These are phyloP conservation scores for Chunga burmeisteri DNA, from an alignment of 2,113 vertebrate genomes.

Conservation along the genomic window DNA sequence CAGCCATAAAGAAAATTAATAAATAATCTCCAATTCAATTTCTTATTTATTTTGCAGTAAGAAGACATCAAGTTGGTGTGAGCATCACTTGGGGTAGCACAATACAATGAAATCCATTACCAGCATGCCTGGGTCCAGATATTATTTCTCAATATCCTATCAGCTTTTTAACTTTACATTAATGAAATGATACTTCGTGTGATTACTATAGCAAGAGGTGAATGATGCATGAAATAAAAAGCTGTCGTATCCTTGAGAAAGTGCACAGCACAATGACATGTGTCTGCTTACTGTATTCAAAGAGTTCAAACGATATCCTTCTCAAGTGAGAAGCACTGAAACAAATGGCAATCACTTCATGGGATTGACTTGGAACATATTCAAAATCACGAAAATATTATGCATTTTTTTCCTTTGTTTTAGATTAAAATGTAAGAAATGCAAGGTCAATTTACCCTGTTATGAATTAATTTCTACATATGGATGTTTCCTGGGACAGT, in stretches of 20 bases:
- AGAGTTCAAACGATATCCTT: not conserved
- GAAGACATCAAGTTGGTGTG: not conserved
- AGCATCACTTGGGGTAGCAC: not conserved
- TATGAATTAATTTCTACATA: not conserved
- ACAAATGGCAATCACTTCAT: not conserved
- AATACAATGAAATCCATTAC: not conserved
- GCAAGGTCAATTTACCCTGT: not conserved
- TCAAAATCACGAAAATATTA: not conserved
- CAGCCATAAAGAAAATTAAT: not conserved
- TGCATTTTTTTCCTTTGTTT: not conserved
- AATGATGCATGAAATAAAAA: constrained; percentile 6
- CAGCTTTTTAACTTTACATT: not conserved
- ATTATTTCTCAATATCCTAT: not conserved
- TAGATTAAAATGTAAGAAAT: not conserved
- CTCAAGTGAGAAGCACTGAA: not conserved
- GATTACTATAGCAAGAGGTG: not conserved
- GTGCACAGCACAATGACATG: not conserved
- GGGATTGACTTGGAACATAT: not conserved
- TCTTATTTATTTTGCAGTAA: not conserved
- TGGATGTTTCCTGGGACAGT: not conserved
- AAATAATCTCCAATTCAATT: not conserved
- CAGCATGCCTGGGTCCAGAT: not conserved
- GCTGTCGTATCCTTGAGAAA: not conserved
- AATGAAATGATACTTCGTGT: constrained; percentile 7
- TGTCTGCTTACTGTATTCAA: not conserved